phyloP scores from a whole-genome alignment of 2,797 vertebrate genomes.

The Betta splendens region DNA sequence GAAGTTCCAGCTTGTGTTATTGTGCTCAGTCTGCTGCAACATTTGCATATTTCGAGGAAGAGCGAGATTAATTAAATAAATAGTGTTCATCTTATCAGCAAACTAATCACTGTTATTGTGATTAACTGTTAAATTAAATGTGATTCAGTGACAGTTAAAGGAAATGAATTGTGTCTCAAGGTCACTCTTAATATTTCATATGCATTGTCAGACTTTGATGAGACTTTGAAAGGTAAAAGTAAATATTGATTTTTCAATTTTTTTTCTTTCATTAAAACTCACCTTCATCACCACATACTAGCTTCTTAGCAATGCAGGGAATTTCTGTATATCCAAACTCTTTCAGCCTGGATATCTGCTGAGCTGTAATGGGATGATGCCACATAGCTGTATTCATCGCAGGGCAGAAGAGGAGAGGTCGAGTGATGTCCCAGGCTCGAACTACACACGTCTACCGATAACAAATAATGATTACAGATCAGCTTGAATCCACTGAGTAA shows the following conservation, averaged over 20 bases:
- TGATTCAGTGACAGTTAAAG: no score
- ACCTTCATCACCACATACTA: constrained; percentile 97
- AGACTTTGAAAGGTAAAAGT: neutral
- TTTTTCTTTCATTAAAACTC: constrained; percentile 38
- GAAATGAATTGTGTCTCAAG: no score
- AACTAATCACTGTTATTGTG: no score
- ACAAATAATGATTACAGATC: neutral
- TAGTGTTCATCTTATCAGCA: no score
- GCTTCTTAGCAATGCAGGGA: constrained; percentile 91
- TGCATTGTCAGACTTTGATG: neutral
- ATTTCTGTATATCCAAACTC: constrained; percentile 91
- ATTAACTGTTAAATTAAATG: no score
- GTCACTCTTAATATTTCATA: no score
- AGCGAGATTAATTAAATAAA: no score
- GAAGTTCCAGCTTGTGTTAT: no score
- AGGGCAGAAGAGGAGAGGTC: constrained; percentile 94
- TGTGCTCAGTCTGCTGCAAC: neutral
- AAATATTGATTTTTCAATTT: neutral
- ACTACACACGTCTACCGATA: constrained; percentile 90
- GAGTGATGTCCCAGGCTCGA: constrained; percentile 91
- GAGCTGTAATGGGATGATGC: constrained; percentile 92
- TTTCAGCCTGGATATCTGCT: constrained; percentile 85
- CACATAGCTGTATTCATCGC: constrained; percentile 99
- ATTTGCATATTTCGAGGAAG: neutral
- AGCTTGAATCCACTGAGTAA: neutral